These are phyloP conservation scores for Herpetotheres cachinnans DNA, from an alignment of 2,113 vertebrate species.

Conservation along the genomic window DNA sequence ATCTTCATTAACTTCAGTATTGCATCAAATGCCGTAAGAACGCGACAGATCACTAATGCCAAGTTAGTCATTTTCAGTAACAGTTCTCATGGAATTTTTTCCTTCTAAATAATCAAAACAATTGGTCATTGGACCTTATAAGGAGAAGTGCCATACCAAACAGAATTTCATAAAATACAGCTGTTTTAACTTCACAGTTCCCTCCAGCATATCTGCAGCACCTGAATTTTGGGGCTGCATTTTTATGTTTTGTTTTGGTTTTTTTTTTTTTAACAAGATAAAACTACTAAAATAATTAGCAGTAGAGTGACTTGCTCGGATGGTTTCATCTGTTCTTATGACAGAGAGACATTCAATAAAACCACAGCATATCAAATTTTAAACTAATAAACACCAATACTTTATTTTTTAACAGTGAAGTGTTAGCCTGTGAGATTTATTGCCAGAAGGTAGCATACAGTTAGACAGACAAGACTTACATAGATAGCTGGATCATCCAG, in stretches of 20 bases:
- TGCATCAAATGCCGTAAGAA: constrained; percentile 30
- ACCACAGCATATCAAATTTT: not conserved
- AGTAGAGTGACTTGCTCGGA: not conserved
- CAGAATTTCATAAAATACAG: constrained; percentile 49
- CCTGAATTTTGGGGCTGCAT: not conserved
- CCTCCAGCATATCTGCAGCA: not conserved
- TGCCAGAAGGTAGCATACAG: not conserved
- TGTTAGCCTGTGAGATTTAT: not conserved
- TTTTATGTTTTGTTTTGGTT: not conserved
- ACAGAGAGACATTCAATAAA: not conserved
- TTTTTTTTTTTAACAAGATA: not conserved
- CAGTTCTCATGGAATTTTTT: constrained; percentile 61
- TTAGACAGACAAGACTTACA: not conserved
- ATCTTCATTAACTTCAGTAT: constrained; percentile 13
- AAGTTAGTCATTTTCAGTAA: constrained; percentile 65
- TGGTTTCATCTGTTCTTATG: not conserved
- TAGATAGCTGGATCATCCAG: not conserved
- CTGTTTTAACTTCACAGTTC: constrained; percentile 1
- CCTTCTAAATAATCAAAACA: constrained; percentile 70
- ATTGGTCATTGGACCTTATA: constrained; percentile 64
- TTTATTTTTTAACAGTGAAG: not conserved
- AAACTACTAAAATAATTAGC: not conserved
- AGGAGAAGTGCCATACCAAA: constrained; percentile 41
- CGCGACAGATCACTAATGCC: constrained; percentile 25
- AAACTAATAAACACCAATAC: not conserved